Evolutionary conservation across 2,113 vertebrate genomes (phyloP).

Genomic region (Aphelocoma coerulescens): DNA sequence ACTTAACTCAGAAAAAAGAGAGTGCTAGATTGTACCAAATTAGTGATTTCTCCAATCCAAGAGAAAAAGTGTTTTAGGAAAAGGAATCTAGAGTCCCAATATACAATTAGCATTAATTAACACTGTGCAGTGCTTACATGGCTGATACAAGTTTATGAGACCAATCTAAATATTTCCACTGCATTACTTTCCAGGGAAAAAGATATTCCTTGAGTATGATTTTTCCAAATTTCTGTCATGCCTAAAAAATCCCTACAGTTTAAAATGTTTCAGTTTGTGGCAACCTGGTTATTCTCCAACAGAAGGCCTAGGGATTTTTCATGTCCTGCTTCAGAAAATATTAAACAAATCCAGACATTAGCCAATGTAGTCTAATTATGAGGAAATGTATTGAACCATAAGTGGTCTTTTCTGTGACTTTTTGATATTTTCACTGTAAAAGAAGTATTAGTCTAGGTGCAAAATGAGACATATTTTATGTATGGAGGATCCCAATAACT

Average conservation of each 20-base stretch:
- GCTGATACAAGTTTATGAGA: not conserved
- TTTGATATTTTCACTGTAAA: not conserved
- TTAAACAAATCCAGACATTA: not conserved
- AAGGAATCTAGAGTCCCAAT: not conserved
- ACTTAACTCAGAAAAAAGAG: not conserved
- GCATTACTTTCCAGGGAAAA: not conserved
- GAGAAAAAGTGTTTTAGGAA: not conserved
- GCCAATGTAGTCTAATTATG: not conserved
- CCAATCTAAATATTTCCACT: not conserved
- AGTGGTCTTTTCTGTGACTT: not conserved
- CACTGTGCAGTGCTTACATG: not conserved
- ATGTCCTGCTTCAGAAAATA: not conserved
- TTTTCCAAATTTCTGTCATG: not conserved
- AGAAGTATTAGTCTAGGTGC: fast-evolving
- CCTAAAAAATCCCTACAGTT: not conserved
- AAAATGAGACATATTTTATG: not conserved
- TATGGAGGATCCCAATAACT: not conserved
- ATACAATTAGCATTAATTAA: not conserved
- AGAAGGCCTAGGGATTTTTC: fast-evolving
- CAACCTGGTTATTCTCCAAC: not conserved
- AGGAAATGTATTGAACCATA: not conserved
- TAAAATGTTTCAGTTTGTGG: not conserved
- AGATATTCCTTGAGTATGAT: not conserved
- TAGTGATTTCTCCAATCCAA: not conserved
- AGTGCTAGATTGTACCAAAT: not conserved